Conservation (phyloP, 2,797 vertebrate genomes). For the Antennarius maculatus region DNA sequence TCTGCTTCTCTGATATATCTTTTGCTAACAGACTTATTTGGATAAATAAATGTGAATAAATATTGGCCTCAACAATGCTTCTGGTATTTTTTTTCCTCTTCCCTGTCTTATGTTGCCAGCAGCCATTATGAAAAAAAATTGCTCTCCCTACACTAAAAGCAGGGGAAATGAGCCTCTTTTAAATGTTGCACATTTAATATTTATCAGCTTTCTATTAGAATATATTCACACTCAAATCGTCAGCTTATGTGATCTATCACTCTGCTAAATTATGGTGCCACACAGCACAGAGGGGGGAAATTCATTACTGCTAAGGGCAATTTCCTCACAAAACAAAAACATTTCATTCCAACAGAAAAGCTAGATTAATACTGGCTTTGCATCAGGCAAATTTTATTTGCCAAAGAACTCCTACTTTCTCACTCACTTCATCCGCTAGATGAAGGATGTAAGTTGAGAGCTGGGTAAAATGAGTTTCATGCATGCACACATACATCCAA, state of each 20-base stretch:
- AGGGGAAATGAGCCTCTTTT: conserved; percentile 80
- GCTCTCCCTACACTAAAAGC: conserved; percentile 76
- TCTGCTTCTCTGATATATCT: conserved; percentile 71
- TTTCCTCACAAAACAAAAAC: conserved; percentile 87
- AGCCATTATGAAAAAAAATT: conserved; percentile 72
- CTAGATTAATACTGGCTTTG: conserved; percentile 85
- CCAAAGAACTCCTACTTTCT: conserved; percentile 80
- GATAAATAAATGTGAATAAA: conserved; percentile 73
- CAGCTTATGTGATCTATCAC: conserved; percentile 84
- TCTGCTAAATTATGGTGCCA: conserved; percentile 84
- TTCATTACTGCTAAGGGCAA: conserved; percentile 85
- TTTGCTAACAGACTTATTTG: conserved; percentile 78
- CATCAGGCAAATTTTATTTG: conserved; percentile 83
- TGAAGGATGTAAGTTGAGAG: conserved; percentile 75
- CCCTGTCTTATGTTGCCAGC: conserved; percentile 65
- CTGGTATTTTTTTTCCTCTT: conserved; percentile 38
- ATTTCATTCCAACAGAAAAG: conserved; percentile 83
- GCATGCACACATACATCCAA: conserved; percentile 66
- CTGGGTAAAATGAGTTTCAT: conserved; percentile 78
- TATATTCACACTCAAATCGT: conserved; percentile 83
- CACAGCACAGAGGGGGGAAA: conserved; percentile 74
- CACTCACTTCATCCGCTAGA: conserved; percentile 72
- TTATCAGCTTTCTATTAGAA: conserved; percentile 85
- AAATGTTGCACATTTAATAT: conserved; percentile 85
- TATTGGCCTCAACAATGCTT: conserved; percentile 63